Conservation (phyloP, 2,888 invertebrate genomes). For the Yponomeuta cagnagella region DNA sequence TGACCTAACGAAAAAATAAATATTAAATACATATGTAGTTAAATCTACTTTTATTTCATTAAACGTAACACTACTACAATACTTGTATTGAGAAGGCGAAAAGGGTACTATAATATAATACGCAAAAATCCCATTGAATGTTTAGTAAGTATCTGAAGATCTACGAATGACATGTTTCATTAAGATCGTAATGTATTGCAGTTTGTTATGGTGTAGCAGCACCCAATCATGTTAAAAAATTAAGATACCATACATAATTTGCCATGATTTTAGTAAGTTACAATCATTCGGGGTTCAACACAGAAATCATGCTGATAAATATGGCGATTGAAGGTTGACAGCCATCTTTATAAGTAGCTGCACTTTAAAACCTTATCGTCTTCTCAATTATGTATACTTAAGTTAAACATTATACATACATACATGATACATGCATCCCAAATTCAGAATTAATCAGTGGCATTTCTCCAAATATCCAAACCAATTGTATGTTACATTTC, state of each 20-base stretch:
- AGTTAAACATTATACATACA: background rate
- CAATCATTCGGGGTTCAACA: background rate
- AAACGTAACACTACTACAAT: conserved; percentile 11
- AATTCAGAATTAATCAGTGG: background rate
- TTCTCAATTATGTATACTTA: conserved; percentile 2
- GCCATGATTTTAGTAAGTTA: background rate
- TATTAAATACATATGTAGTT: conserved; percentile 2
- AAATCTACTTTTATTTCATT: background rate
- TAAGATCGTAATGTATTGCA: no score
- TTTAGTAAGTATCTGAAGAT: no score
- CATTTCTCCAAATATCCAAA: background rate
- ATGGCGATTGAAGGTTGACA: no score
- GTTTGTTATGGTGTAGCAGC: background rate
- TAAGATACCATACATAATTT: background rate
- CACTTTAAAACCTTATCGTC: background rate
- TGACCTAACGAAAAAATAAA: conserved; percentile 13
- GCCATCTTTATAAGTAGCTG: no score
- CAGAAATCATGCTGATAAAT: background rate
- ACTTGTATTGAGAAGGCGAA: background rate
- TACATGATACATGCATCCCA: background rate
- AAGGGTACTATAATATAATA: background rate
- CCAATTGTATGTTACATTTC: background rate
- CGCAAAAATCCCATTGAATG: no score
- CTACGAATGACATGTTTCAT: no score
- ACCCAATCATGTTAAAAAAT: background rate